phyloP scores from a whole-genome alignment of 2,113 vertebrate genomes.

The Halichoerus grypus region DNA sequence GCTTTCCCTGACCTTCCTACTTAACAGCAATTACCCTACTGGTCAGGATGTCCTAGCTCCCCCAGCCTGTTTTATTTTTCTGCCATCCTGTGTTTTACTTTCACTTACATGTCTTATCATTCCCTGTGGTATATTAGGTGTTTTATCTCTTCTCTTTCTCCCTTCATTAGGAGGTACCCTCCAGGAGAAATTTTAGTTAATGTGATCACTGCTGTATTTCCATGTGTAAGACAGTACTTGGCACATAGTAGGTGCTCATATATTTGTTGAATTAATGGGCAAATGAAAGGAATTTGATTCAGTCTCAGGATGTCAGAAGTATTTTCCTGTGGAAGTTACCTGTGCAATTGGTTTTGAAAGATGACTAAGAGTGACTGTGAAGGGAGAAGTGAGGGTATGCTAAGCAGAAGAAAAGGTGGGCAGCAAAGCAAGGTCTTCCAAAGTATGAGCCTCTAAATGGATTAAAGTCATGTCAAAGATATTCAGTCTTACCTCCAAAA shows the following conservation, averaged over 20 bases:
- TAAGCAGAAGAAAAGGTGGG: background rate
- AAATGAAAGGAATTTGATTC: background rate
- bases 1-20: background rate
- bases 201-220: background rate
- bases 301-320: background rate
- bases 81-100: background rate
- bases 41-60: background rate
- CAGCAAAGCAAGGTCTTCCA: background rate
- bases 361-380: background rate
- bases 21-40: background rate
- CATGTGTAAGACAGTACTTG: background rate
- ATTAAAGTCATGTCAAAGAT: background rate
- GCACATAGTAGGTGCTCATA: background rate
- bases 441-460: background rate
- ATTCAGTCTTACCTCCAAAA: background rate
- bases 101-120: background rate
- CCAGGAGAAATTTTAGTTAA: background rate
- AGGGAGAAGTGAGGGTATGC: background rate
- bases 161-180: background rate
- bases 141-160: background rate
- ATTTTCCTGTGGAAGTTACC: background rate
- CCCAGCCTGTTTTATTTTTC: background rate
- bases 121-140: background rate
- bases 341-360: background rate
- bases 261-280: conserved; percentile 24